Base-by-base conservation (phyloP, 2,888 invertebrate genomes). In the Harpalus rubripes region DNA sequence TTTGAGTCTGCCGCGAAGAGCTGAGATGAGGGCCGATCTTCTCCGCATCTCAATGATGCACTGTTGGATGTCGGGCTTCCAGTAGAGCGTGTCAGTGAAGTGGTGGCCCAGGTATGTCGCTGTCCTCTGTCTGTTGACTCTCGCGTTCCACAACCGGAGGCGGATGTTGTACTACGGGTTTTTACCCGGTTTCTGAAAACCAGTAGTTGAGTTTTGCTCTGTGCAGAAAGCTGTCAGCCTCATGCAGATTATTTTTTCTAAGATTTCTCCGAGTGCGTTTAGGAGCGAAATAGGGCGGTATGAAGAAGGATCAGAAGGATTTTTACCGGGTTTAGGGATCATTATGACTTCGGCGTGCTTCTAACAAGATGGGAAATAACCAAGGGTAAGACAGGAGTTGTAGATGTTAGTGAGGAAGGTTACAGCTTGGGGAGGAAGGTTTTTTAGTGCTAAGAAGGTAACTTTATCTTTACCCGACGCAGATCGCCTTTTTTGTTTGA, bases 221-320 rank as follows among this genome's bases (percentile, higher is more conserved):
- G n/a, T 32, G 15, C 26, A 16, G 39, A 26, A 7, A 8, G 5
- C 12, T n/a, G 0, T 7, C 0, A 58, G 1, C n/a, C 18, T 16
- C 8, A 2, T 18, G 7, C 16, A 44, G 0, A 56, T 22, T 12
- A 52, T 76, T 7, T n/a, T 59, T 15, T 61, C 61, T 0, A 80
- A 32, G 0, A 80, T 22, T 80, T 59, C 61, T 1, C 79, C 79
- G n/a, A 26, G 22, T 32, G 39, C 16, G 41, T 39, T 39, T 10
- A 80, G 59, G 1, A 80, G 79, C 4, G 61, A 80, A 12, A 80
- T 59, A 15, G 61, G 79, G 4, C 61, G 61, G 61, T 80, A 80
- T 15, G 79, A 59, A 7, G 79, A 15, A 15, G 61, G 59, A 12
- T 59, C 5, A 0, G 41, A 32, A 15, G 1, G 79, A 15, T 58